These are phyloP conservation scores for Sitta carolinensis DNA, from an alignment of 2,797 vertebrate species.

Conservation along the genomic window DNA sequence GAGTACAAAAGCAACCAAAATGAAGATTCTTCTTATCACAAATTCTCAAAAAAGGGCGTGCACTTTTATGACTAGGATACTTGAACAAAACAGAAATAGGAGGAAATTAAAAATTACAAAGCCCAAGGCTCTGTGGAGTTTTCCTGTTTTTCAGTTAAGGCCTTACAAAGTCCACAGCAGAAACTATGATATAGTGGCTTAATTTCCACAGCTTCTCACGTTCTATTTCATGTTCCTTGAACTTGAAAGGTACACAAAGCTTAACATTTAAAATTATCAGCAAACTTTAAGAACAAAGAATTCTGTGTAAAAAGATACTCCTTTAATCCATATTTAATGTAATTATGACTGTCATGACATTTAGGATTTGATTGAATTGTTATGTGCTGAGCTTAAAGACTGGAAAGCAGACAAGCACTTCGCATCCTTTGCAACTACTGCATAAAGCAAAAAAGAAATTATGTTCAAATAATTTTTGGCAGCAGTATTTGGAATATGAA, in stretches of 20 bases:
- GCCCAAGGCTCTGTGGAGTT: not conserved
- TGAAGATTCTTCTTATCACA: not conserved
- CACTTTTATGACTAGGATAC: not conserved
- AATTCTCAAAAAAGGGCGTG: not conserved
- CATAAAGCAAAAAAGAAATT: not conserved
- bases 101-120: not conserved
- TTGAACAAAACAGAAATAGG: not conserved
- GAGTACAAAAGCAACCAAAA: not conserved
- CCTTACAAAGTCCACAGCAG: not conserved
- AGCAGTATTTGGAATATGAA: not conserved
- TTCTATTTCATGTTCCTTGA: not conserved
- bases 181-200: not conserved
- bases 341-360: conserved; percentile 26
- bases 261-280: not conserved
- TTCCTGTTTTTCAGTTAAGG: not conserved
- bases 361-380: conserved; percentile 16
- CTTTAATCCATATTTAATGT: conserved; percentile 56
- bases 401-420: not conserved
- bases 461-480: not conserved
- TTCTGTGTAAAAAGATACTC: not conserved
- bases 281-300: conserved; percentile 31
- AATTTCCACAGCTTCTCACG: not conserved
- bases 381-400: not conserved
- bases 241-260: not conserved
- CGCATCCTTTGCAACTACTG: not conserved